phyloP scores from a whole-genome alignment of 2,113 vertebrate genomes.

The Tychaedon coryphoeus region DNA sequence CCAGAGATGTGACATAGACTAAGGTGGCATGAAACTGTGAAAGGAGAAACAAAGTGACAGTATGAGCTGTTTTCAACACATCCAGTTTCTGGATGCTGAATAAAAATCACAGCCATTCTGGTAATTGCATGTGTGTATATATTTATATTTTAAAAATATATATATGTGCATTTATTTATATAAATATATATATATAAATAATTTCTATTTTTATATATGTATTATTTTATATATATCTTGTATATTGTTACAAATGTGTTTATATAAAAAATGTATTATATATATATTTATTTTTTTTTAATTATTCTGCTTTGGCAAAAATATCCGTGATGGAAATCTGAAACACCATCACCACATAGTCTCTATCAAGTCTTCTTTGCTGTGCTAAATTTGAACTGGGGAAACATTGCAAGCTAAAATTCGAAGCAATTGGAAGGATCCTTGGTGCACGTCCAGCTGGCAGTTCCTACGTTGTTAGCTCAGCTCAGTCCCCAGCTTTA shows the following conservation, averaged over 20 bases:
- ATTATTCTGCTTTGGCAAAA: neutral
- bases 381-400: neutral
- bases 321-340: neutral
- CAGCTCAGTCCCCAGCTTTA: neutral
- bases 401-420: neutral
- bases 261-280: no score
- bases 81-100: neutral
- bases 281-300: no score
- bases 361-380: neutral
- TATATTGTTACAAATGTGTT: no score
- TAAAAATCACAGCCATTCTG: neutral
- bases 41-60: neutral
- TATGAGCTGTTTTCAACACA: neutral
- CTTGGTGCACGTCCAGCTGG: neutral
- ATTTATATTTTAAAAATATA: no score
- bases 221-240: no score
- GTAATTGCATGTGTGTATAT: neutral
- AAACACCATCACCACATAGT: neutral
- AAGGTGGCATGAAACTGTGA: neutral
- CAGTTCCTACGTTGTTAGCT: neutral
- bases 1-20: fast-evolving
- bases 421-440: neutral
- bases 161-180: no score
- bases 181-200: no score
- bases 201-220: no score